Conservation (phyloP, 1,140 invertebrate species). For the Trichogramma pretiosum region DNA sequence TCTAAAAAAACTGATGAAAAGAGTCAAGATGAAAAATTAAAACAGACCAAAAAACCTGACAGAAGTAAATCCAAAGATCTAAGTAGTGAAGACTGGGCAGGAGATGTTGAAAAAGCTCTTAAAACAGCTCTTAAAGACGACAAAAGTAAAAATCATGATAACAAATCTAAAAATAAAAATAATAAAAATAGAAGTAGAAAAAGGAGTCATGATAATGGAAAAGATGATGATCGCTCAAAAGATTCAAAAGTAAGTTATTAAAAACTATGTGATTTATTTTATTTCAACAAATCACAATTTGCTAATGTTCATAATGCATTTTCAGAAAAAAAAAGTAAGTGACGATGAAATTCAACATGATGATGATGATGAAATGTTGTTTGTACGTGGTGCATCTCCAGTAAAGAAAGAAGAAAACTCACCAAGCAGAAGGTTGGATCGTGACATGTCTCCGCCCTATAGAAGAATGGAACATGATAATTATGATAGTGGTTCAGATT, state of each 20-base stretch:
- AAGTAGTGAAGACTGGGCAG: constrained; percentile 59
- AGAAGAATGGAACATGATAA: constrained; percentile 43
- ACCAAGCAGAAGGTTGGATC: constrained; percentile 28
- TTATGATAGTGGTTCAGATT: constrained; percentile 34
- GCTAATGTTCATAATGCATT: constrained; percentile 10
- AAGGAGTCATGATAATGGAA: constrained; percentile 38
- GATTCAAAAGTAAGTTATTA: constrained; percentile 35
- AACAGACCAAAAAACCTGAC: constrained; percentile 32
- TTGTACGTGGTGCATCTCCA: constrained; percentile 61
- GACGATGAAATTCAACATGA: constrained; percentile 51
- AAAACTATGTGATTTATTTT: constrained; percentile 3
- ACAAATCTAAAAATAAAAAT: constrained; percentile 43
- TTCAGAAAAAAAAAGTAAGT: constrained; percentile 36
- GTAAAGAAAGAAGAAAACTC: constrained; percentile 35
- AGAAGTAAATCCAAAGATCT: constrained; percentile 29
- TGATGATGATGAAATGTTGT: constrained; percentile 71
- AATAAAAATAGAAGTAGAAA: constrained; percentile 34
- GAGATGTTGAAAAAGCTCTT: constrained; percentile 66
- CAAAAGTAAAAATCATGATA: constrained; percentile 44
- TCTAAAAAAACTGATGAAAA: constrained; percentile 22
- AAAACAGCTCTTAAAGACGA: constrained; percentile 54
- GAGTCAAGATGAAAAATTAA: no score
- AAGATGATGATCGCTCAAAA: constrained; percentile 44
- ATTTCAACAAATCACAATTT: constrained; percentile 5
- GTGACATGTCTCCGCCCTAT: no score